Conservation (phyloP, 1,140 invertebrate genomes). For the Oppia nitens region DNA sequence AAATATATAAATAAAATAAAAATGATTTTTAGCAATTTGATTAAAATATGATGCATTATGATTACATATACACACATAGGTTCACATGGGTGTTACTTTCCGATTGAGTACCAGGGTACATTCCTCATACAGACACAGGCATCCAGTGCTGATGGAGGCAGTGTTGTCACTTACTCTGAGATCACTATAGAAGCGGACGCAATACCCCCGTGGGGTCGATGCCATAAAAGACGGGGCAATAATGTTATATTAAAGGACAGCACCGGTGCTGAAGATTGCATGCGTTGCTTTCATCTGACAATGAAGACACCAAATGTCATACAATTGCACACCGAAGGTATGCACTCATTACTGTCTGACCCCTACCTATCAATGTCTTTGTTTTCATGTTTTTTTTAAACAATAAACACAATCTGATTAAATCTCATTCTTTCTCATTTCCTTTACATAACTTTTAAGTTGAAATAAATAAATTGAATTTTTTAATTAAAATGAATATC, state of each 20-base stretch:
- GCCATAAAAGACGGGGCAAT: constrained; percentile 40
- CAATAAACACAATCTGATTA: too few relatives aligned
- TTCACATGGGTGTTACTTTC: constrained; percentile 38
- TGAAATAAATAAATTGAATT: too few relatives aligned
- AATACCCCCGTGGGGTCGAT: constrained; percentile 48
- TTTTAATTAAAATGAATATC: too few relatives aligned
- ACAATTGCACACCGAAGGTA: constrained; percentile 40
- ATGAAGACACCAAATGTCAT: constrained; percentile 43
- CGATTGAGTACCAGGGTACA: constrained; percentile 47
- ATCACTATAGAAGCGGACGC: constrained; percentile 44
- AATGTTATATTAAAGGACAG: constrained; percentile 46
- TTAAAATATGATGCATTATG: too few relatives aligned
- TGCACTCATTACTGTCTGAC: too few relatives aligned
- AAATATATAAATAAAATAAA: too few relatives aligned
- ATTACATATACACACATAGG: background rate
- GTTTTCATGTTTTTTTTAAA: too few relatives aligned
- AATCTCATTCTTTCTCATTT: background rate
- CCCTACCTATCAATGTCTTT: too few relatives aligned
- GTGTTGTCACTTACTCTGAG: constrained; percentile 35
- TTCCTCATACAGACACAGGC: constrained; percentile 39
- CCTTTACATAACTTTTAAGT: too few relatives aligned
- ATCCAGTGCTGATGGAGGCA: constrained; percentile 25
- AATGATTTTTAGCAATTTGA: too few relatives aligned
- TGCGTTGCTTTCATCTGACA: constrained; percentile 42
- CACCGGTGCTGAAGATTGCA: constrained; percentile 37